Conservation (phyloP, 2,888 invertebrate genomes). For the Camponotus fellah region DNA sequence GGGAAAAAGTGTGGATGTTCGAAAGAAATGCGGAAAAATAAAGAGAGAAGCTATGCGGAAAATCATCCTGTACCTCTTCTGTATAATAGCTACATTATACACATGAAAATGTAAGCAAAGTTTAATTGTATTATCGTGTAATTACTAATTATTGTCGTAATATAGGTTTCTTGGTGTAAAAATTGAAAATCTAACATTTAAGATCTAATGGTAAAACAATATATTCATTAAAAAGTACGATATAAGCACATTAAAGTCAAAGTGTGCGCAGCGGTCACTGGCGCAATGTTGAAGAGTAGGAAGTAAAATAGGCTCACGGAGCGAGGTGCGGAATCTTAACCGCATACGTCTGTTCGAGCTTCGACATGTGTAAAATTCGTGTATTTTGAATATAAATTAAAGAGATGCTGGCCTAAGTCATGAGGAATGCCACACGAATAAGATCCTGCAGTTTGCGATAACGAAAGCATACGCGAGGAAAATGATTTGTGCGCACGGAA, state of each 20-base stretch:
- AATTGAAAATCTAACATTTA: conserved; percentile 83
- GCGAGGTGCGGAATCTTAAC: conserved; percentile 68
- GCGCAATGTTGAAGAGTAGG: conserved; percentile 67
- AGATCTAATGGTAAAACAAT: conserved; percentile 80
- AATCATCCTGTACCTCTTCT: conserved; percentile 83
- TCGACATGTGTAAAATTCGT: conserved; percentile 70
- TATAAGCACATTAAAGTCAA: conserved; percentile 74
- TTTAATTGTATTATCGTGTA: conserved; percentile 84
- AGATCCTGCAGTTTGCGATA: conserved; percentile 59
- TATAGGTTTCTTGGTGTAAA: conserved; percentile 85
- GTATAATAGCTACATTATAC: conserved; percentile 84
- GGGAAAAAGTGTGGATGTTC: conserved; percentile 38
- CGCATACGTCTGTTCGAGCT: conserved; percentile 57
- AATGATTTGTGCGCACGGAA: conserved; percentile 63
- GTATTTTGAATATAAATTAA: conserved; percentile 81
- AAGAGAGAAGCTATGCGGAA: conserved; percentile 65
- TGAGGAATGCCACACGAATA: conserved; percentile 66
- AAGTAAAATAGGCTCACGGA: conserved; percentile 71
- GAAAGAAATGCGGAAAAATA: conserved; percentile 58
- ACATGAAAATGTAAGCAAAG: conserved; percentile 79
- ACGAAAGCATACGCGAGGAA: conserved; percentile 63
- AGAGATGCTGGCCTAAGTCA: conserved; percentile 78
- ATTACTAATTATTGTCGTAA: conserved; percentile 85
- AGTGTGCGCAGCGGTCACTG: conserved; percentile 64
- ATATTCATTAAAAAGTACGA: conserved; percentile 75